Base-by-base conservation (phyloP, 2,113 vertebrate species). In the Pan paniscus region DNA sequence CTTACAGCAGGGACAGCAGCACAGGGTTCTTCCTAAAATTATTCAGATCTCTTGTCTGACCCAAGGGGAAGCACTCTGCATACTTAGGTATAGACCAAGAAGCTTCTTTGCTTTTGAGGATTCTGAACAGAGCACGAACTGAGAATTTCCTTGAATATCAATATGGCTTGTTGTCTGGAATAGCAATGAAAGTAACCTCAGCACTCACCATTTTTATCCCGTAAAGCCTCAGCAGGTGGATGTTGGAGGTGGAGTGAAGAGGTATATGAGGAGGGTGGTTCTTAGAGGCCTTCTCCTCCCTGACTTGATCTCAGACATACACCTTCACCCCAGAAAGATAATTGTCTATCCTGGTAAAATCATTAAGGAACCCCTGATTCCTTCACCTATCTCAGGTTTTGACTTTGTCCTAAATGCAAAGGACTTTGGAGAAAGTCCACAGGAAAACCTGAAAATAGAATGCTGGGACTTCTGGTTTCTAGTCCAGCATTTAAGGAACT, bases 131-230 rank as follows among this genome's bases (percentile, higher is more conserved):
- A 85, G 92, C 64, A 20, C 7, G 30, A 82, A 52, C 76, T 17
- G 70, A 90, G 82, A 12, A 10, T 89, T 83, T 95, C 73, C 94
- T 59, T 96, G 94, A 95, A 67, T 80, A 94, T 52, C 87, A 92
- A 83, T 75, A 82, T 40, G 75, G 52, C 32, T 30, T 59, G 67
- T 78, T 93, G 90, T 89, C 86, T 92, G 90, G 83, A 92, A 93
- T 40, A 52, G 67, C 86, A 93, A 96, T 52, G 86, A 70, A 59
- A 75, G 50, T 48, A 79, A 88, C 68, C 92, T 92, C 92, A 64
- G 40, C 76, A 57, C 80, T 96, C 61, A 72, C n/a, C 72, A 30
- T 85, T 86, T 92, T 93, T 52, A 38, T 14, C 35, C 43, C 35
- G 81, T 12, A 68, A 40, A 89, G 85, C 25, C 50, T 90, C 67